Evolutionary conservation across 1,140 invertebrate genomes (phyloP), one percentile per base, ranked within the genome.

Genomic region (Orchestia grillus): DNA sequence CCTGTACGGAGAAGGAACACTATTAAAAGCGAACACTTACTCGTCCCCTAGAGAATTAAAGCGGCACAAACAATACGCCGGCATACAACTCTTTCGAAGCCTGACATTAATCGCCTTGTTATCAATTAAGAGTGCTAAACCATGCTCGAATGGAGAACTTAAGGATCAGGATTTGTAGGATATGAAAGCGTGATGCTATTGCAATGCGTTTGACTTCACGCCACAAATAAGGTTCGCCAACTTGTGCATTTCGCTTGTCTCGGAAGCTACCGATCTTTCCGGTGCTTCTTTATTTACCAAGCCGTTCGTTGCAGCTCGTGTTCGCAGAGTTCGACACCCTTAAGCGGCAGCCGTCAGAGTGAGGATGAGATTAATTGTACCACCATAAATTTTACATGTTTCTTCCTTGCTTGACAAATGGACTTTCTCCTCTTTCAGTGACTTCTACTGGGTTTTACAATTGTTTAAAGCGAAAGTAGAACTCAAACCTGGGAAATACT

Each of bases 1-100:
- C 62, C 62, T 77, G 62, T 77, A 77, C 62, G 11, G 62, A 23
- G 28, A 77, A 77, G 15, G 62, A 77, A 77, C 62, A 77, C 3
- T 77, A 77, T 77, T 77, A 77, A 77, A 77, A 77, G 62, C 62
- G 62, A 77, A 77, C 62, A 77, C 62, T 77, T 77, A 77, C 62
- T 77, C 62, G 28, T 8, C 36, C 28, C 28, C 62, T 23, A 36
- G 62, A 15, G 62, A 77, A 77, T 77, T 77, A 77, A 77, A 77
- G 62, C 62, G 36, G 62, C 62, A 77, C 62, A 77, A 77, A 77
- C 62, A 77, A 36, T 77, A 77, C 62, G 62, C 28, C 15, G 36
- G 47, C 28, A 77, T 77, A 77, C 11, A 77, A 36, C 62, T 77
- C 62, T 77, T 36, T 28, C 62, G 11, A 77, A 77, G n/a, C 62